Evolutionary conservation across 1,140 invertebrate species (phyloP), one percentile per base, ranked within the genome.

Genomic region (Cherax destructor): DNA sequence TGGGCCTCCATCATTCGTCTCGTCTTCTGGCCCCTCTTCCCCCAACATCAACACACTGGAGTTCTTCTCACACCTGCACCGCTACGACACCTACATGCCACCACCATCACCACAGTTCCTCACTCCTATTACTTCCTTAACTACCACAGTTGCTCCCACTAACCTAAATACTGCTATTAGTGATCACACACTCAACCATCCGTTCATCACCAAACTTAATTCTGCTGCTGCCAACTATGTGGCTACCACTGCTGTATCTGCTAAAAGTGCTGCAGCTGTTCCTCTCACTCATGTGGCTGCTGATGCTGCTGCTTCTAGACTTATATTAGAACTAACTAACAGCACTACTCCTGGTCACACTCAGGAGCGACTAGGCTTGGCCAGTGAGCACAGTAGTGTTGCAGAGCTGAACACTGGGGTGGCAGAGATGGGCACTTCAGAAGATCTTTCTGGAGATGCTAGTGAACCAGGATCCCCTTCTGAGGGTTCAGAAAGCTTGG

Each of bases 1-100:
- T 83, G 92, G 92, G 59, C 92, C 92, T 77, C 92, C 92, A 65
- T 93, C 92, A 78, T 93, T 93, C 85, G 89, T 93, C 88, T 93
- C 92, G 87, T 89, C 91, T 78, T 93, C 92, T 79, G 92, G 92
- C 81, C 92, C 91, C 84, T 92, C 91, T 65, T 93, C 92, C 78
- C 92, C 92, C 76, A 92, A 92, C 91, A 92, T 88, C 83, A 92
- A 69, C 79, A 88, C 92, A 78, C 76, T 92, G 86, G 92, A 92
- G 87, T 92, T 91, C 86, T 91, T 91, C 89, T 91, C 92, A 81
- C 92, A 91, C 80, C 87, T 78, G 84, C 92, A 92, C 92, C 88
- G 83, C 92, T 88, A 85, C 92, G 83, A 86, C 84, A 91, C 86
- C 86, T 87, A 87, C 81, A 86, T 86, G 65, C 76, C 88, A 83